Percentiles rank a stretch among this genome's conserved stretches.
Conservation (phyloP, 2,113 vertebrate genomes). For the Coryphaenoides rupestris region DNA sequence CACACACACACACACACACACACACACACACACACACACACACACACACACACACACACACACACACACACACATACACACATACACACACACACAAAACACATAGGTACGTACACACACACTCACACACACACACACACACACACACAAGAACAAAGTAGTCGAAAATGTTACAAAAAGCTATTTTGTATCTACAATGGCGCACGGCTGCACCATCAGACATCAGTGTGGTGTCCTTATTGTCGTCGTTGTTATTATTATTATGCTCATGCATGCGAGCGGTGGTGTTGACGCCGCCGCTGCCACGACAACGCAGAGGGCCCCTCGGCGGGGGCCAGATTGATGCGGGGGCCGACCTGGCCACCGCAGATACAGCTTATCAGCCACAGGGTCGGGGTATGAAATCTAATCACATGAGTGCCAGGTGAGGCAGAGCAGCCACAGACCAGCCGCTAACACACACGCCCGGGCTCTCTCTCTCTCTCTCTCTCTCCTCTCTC, state of each 20-base stretch:
- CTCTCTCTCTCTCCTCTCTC: no score
- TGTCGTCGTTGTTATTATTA: conserved; percentile 36
- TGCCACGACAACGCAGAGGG: conserved; percentile 34
- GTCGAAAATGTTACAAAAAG: conserved; percentile 17
- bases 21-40: no score
- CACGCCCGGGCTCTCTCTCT: conserved; percentile 48
- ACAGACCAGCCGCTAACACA: conserved; percentile 58
- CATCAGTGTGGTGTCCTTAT: conserved; percentile 43
- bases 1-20: no score
- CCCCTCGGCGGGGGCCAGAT: conserved; percentile 56
- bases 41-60: no score
- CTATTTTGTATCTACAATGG: conserved; percentile 35
- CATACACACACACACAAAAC: no score
- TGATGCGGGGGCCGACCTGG: conserved; percentile 62
- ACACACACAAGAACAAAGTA: conserved; percentile 20
- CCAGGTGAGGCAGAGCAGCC: conserved; percentile 68
- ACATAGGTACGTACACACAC: no score
- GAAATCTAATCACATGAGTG: conserved; percentile 71
- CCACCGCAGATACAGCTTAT: conserved; percentile 73
- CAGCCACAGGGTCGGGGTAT: conserved; percentile 56
- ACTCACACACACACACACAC: conserved; percentile 7
- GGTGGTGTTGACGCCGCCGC: conserved; percentile 37
- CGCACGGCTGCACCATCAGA: conserved; percentile 27
- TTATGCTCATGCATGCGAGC: conserved; percentile 48
- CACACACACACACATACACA: no score